phyloP scores from a whole-genome alignment of 2,888 invertebrate genomes.

The Isotomurus palustris region DNA sequence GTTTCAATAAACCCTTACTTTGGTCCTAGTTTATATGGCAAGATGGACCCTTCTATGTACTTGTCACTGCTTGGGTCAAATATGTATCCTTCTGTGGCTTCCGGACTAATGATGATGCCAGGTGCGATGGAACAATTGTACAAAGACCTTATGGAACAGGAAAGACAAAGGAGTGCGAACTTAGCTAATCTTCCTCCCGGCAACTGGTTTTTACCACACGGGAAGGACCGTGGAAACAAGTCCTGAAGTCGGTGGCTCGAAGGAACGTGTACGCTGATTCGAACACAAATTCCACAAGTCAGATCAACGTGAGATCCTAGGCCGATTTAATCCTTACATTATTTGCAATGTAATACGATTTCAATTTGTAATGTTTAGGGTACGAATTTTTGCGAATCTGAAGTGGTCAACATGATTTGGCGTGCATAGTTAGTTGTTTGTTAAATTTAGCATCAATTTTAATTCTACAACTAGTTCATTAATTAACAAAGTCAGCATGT shows the following conservation, averaged over 20 bases:
- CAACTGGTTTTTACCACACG: slow-evolving; percentile 22
- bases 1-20: slow-evolving; percentile 16
- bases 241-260: slow-evolving; percentile 3
- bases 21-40: slow-evolving; percentile 7
- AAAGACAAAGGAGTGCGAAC: slow-evolving; percentile 20
- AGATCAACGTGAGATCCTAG: too few relatives aligned
- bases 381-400: too few relatives aligned
- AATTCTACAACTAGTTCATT: too few relatives aligned
- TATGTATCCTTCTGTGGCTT: slow-evolving; percentile 32
- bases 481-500: too few relatives aligned
- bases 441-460: too few relatives aligned
- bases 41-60: slow-evolving; percentile 38
- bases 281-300: too few relatives aligned
- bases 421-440: too few relatives aligned
- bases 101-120: slow-evolving; percentile 48
- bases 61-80: slow-evolving; percentile 29
- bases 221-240: slow-evolving; percentile 14
- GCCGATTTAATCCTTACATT: too few relatives aligned
- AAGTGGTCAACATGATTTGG: too few relatives aligned
- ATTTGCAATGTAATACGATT: too few relatives aligned
- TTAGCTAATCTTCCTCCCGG: slow-evolving; percentile 21
- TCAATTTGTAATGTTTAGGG: too few relatives aligned
- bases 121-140: slow-evolving; percentile 55
- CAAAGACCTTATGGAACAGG: slow-evolving; percentile 52
- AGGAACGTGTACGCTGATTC: too few relatives aligned